A percentile compares a stretch with the other conserved stretches of the same genome.
Evolutionary conservation across 2,113 vertebrate genomes (phyloP).

Genomic region (Clupea harengus): DNA sequence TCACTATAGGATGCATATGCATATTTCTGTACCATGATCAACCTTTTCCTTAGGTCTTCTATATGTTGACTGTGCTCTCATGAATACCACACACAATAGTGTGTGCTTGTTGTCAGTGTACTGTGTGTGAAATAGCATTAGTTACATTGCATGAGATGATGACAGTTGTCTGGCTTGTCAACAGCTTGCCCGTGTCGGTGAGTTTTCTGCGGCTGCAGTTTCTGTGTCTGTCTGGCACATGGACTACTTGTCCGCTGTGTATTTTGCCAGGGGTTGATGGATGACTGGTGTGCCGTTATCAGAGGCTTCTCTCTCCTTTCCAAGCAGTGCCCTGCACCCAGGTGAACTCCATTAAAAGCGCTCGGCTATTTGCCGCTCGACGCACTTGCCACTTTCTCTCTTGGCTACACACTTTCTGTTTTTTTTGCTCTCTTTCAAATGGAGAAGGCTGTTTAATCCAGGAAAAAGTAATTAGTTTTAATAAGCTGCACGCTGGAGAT

Average conservation of each 20-base stretch:
- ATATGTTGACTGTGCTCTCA: background rate
- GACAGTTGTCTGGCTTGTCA: background rate
- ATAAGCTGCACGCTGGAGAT: slow-evolving; percentile 7
- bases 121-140: background rate
- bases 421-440: background rate
- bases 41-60: background rate
- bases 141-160: background rate
- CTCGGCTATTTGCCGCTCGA: background rate
- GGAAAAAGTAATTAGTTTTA: slow-evolving; percentile 29
- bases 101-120: background rate
- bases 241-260: background rate
- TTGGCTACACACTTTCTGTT: slow-evolving; percentile 1
- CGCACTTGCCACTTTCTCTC: background rate
- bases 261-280: background rate
- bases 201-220: background rate
- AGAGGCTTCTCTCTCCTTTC: background rate
- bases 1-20: background rate
- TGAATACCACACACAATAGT: background rate
- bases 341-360: slow-evolving; percentile 3
- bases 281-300: background rate
- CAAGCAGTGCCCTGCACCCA: background rate
- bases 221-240: background rate
- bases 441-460: slow-evolving; percentile 14
- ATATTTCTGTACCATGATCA: background rate
- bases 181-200: background rate